A percentile compares a stretch with the other conserved stretches of the same genome.
Conservation (phyloP, 2,888 invertebrate genomes). For the Rhamnusium bicolor region DNA sequence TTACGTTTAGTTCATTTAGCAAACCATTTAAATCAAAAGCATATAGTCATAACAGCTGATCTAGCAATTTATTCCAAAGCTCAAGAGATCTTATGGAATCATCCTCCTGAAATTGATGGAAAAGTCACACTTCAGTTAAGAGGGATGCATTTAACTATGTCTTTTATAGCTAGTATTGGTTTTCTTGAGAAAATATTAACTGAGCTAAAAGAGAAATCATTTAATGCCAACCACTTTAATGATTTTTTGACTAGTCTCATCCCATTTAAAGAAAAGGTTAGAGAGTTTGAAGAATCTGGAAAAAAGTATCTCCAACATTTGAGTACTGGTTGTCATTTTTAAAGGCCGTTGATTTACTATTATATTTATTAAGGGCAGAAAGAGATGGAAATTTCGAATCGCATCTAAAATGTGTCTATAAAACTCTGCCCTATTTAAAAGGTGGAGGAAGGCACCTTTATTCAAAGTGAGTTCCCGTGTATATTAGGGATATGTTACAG, state of each 20-base stretch:
- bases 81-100: slow-evolving; percentile 39
- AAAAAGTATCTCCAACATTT: slow-evolving; percentile 31
- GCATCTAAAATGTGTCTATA: slow-evolving; percentile 38
- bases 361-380: slow-evolving; percentile 36
- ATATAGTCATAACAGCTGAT: slow-evolving; percentile 36
- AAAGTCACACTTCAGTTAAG: too few relatives aligned
- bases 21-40: slow-evolving; percentile 27
- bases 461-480: slow-evolving; percentile 43
- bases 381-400: slow-evolving; percentile 41
- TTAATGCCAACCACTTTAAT: too few relatives aligned
- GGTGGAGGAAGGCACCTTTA: slow-evolving; percentile 44
- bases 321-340: slow-evolving; percentile 42
- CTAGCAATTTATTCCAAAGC: slow-evolving; percentile 38
- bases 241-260: not conserved
- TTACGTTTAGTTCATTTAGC: slow-evolving; percentile 36
- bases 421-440: slow-evolving; percentile 41
- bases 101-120: too few relatives aligned
- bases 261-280: not conserved
- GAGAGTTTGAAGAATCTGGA: not conserved
- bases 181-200: too few relatives aligned
- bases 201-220: too few relatives aligned
- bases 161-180: too few relatives aligned
- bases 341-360: slow-evolving; percentile 36
- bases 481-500: slow-evolving; percentile 40
- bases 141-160: too few relatives aligned